Base-by-base conservation (phyloP, 2,113 vertebrate species). In the Bufo bufo region DNA sequence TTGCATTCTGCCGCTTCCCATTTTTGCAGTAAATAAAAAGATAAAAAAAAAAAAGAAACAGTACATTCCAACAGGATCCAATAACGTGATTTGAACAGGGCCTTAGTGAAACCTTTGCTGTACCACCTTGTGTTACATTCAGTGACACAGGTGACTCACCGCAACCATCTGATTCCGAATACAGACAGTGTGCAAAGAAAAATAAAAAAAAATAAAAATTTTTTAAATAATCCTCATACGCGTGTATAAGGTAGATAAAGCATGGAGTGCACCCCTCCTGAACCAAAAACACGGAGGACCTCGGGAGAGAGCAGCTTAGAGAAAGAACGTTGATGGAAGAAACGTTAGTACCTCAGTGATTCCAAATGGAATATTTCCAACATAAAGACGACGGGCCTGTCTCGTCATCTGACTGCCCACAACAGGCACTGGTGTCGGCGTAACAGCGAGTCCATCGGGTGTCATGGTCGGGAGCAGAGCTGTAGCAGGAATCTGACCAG, bases 341-440 rank as follows among this genome's bases (percentile, higher is more conserved):
- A 72, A 43, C 12, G 19, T 20, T 61, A 91, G 89, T 91, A 97
- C 97, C 95, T 98, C 97, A 90, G 97, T 98, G 91, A 98, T 97
- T 87, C 97, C 97, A 89, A 98, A 98, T 13, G 97, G 97, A 91
- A 98, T 98, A 90, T 98, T 98, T 89, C 97, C 97, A 87, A 98
- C 97, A 16, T 98, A 98, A 23, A 98, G 96, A 5, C 97, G 94
- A 0, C 97, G 95, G 77, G 97, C 97, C 91, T 98, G 97, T 43
- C 97, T 92, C 71, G 97, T 97, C 97, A 98, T 97, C 94, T 98
- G 97, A 92, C 97, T 98, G 75, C 97, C 97, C 77, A 98, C 96
- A 75, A 98, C 97, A 9, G 97, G 97, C 82, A 98, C 97, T 2
- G 97, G 97, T 23, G 97, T 98, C 17, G 96, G 97, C 45, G 96